A percentile compares a stretch with the other conserved stretches of the same genome.
Conservation (phyloP, 2,113 vertebrate species). For the Tretioscincus oriximinensis region DNA sequence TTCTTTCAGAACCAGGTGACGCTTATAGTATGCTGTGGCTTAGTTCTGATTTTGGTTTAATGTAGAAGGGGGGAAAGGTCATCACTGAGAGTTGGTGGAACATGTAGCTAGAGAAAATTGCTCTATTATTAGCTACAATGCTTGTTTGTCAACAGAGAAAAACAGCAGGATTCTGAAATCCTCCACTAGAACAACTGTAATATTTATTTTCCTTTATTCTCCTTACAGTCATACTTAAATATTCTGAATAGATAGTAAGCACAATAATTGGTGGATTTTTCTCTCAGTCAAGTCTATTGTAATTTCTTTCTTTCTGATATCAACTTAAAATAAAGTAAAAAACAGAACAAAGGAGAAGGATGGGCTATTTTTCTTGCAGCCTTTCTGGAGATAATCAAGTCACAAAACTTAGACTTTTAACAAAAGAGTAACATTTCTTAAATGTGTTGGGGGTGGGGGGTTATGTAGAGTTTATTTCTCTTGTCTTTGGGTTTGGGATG, state of each 20-base stretch:
- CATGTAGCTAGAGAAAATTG: not conserved
- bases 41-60: no score
- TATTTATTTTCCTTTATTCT: not conserved
- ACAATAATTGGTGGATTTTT: not conserved
- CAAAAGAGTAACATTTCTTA: not conserved
- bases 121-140: not conserved
- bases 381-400: not conserved
- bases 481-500: slow-evolving; percentile 8
- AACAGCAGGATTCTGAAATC: not conserved
- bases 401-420: not conserved
- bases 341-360: not conserved
- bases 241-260: not conserved
- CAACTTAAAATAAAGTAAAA: not conserved
- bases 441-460: not conserved
- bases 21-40: no score
- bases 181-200: not conserved
- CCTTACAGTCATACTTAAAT: not conserved
- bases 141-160: not conserved
- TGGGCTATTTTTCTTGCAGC: not conserved
- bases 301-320: no score
- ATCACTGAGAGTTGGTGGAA: no score
- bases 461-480: not conserved
- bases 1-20: no score
- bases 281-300: not conserved
- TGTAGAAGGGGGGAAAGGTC: no score